A percentile compares a stretch with the other conserved stretches of the same genome.
These are phyloP conservation scores for Dascillus cervinus DNA, from an alignment of 2,888 invertebrate species.

Conservation along the genomic window DNA sequence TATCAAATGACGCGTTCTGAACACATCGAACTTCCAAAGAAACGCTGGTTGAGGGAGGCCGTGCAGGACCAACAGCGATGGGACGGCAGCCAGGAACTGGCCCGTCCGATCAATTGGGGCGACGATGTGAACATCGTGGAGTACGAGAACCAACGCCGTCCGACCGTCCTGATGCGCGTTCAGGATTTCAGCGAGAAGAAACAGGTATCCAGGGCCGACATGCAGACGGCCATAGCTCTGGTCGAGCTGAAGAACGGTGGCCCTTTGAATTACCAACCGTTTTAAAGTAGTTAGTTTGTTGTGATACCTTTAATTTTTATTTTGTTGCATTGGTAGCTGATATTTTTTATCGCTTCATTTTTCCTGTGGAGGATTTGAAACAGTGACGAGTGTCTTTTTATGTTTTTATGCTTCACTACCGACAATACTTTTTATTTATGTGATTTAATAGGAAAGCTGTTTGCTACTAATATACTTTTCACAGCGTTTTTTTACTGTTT, in stretches of 20 bases:
- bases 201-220: slow-evolving; percentile 40
- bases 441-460: too few relatives aligned
- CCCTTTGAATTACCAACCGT: slow-evolving; percentile 15
- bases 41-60: slow-evolving; percentile 53
- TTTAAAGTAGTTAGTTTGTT: slow-evolving; percentile 9
- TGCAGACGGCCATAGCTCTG: slow-evolving; percentile 54
- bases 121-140: slow-evolving; percentile 26
- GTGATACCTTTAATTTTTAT: too few relatives aligned
- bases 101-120: slow-evolving; percentile 47
- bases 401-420: too few relatives aligned
- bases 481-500: too few relatives aligned
- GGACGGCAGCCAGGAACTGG: slow-evolving; percentile 42
- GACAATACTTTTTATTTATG: too few relatives aligned
- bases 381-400: too few relatives aligned
- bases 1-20: slow-evolving; percentile 4
- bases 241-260: slow-evolving; percentile 48
- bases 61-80: slow-evolving; percentile 34
- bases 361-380: too few relatives aligned
- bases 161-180: slow-evolving; percentile 47
- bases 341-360: too few relatives aligned
- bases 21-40: slow-evolving; percentile 45
- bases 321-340: too few relatives aligned
- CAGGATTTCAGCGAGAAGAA: slow-evolving; percentile 24
- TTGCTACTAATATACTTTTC: too few relatives aligned
- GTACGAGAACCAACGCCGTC: slow-evolving; percentile 45